These are phyloP conservation scores for Sabellastarte sp. DNA, from an alignment of 2,888 invertebrate genomes.

Conservation along the genomic window DNA sequence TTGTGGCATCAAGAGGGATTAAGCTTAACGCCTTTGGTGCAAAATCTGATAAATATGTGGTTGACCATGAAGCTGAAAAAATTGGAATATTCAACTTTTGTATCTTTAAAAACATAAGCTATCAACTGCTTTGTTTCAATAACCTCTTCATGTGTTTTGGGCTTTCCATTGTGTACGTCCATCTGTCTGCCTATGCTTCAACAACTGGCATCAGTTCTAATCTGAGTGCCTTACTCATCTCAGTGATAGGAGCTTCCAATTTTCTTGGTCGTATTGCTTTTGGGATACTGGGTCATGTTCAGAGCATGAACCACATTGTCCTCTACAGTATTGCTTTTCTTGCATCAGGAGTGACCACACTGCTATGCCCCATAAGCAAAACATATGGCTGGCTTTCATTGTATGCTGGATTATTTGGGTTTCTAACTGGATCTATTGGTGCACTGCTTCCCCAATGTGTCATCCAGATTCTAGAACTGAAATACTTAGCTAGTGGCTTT, in stretches of 20 bases:
- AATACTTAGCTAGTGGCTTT: conserved; percentile 34
- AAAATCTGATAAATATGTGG: too few relatives aligned
- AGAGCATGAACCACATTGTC: conserved; percentile 21
- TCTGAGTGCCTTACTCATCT: conserved; percentile 32
- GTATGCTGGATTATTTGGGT: conserved; percentile 31
- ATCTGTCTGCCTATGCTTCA: conserved; percentile 34
- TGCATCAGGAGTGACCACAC: conserved; percentile 30
- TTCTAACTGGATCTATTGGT: conserved; percentile 35
- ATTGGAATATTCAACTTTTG: too few relatives aligned
- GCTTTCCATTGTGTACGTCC: conserved; percentile 36
- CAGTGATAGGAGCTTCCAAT: conserved; percentile 35
- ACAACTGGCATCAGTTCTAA: conserved; percentile 25
- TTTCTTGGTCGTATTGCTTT: conserved; percentile 34
- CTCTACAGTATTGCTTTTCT: conserved; percentile 22
- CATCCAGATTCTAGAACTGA: conserved; percentile 31
- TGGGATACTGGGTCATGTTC: conserved; percentile 30
- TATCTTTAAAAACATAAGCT: conserved; percentile 17
- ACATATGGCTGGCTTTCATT: conserved; percentile 26
- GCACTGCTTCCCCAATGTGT: conserved; percentile 32
- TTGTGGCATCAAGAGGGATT: too few relatives aligned
- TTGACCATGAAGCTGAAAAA: too few relatives aligned
- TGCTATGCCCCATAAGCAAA: conserved; percentile 23
- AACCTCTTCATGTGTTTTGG: conserved; percentile 37
- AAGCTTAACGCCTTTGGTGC: too few relatives aligned
- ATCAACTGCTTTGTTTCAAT: conserved; percentile 28